Base-by-base conservation (phyloP, 2,113 vertebrate species). In the Bufo gargarizans region DNA sequence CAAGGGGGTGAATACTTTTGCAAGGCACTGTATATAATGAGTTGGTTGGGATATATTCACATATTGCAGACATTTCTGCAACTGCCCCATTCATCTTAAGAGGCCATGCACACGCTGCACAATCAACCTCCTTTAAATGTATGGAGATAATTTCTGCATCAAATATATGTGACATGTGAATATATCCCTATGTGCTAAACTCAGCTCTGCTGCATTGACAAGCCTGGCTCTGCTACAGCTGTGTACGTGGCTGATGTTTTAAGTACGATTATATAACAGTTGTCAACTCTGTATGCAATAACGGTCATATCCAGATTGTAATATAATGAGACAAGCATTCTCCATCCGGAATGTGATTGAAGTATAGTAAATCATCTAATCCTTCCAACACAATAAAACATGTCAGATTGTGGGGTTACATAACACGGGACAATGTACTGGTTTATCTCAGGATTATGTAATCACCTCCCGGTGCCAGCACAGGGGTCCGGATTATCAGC, bases 321-420 rank as follows among this genome's bases (percentile, higher is more conserved):
- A 78, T 56, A 12, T 53, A 56, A 56, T 45, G 43, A 80, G n/a
- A 56, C 9, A 0, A 43, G 16, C 56, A 61, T 61, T 33, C 55
- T 22, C 85, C 47, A 11, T 77, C 84, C 13, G 17, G 3, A 77
- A 12, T 86, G 76, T 67, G 74, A 86, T 86, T 67, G 76, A 65
- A 43, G 82, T 69, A 14, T 45, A 59, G 78, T 80, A 83, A 67
- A 82, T 83, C 58, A 61, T 63, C 59, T 86, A 86, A 86, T 53
- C 59, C 76, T 55, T 43, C 82, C 63, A 78, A 67, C 74, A 69
- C 76, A 55, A 86, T 59, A 19, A 78, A 79, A 79, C 22, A 65
- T 43, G 56, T 86, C 45, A 50, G 84, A 77, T 63, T 63, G 55
- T 45, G 7, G 33, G 33, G 33, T 74, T 74, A 76, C 69, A 22